Conservation (phyloP, 1,140 invertebrate genomes). For the Caenorhabditis inopinata region DNA sequence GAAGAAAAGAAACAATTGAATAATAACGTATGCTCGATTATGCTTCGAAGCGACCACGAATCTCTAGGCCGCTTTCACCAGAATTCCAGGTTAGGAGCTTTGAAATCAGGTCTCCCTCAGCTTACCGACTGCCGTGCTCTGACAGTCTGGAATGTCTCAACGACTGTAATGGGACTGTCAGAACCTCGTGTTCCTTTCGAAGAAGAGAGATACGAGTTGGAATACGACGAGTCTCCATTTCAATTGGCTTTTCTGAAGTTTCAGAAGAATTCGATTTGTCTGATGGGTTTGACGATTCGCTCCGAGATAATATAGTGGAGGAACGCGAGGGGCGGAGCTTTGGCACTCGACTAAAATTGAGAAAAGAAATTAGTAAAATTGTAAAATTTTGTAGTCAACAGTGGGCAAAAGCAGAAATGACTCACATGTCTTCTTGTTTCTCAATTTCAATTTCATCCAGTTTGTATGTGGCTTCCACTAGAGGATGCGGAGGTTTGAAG, state of each 20-base stretch:
- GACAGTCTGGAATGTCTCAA: not conserved
- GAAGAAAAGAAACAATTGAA: too few species aligned
- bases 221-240: not conserved
- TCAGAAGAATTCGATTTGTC: not conserved
- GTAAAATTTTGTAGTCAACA: not conserved
- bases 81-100: too few species aligned
- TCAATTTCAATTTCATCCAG: constrained; percentile 17
- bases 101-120: too few species aligned
- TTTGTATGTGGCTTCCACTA: not conserved
- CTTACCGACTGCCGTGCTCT: not conserved
- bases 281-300: not conserved
- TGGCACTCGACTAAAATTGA: not conserved
- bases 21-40: too few species aligned
- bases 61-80: too few species aligned
- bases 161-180: not conserved
- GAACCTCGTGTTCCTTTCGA: not conserved
- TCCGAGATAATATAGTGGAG: not conserved
- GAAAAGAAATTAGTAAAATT: not conserved
- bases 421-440: constrained; percentile 9
- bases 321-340: not conserved
- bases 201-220: not conserved
- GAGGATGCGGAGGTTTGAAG: constrained; percentile 5
- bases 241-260: not conserved
- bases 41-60: too few species aligned
- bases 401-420: not conserved